phyloP scores from a whole-genome alignment of 2,113 vertebrate genomes.

The Pipa parva region DNA sequence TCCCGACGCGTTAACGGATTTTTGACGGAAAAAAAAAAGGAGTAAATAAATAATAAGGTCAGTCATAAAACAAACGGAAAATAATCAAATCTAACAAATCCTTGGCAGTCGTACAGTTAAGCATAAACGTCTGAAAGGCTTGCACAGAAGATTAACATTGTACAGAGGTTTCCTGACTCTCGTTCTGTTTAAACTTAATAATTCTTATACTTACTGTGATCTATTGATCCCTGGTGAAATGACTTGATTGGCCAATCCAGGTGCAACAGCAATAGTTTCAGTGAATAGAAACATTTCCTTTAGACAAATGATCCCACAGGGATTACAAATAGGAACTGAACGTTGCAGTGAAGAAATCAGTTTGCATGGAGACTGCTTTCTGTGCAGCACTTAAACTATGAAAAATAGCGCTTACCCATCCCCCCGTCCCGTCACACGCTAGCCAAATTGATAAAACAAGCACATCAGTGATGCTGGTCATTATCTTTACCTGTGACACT shows the following conservation, averaged over 20 bases:
- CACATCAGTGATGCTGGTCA: slow-evolving; percentile 88
- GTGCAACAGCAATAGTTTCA: slow-evolving; percentile 91
- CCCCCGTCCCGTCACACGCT: slow-evolving; percentile 89
- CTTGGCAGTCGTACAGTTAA: slow-evolving; percentile 70
- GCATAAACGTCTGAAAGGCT: slow-evolving; percentile 62
- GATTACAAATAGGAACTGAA: slow-evolving; percentile 91
- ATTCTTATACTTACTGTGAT: slow-evolving; percentile 82
- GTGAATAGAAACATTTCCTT: slow-evolving; percentile 98
- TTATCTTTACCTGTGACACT: slow-evolving; percentile 85
- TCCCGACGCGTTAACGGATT: slow-evolving; percentile 2
- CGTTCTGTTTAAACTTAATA: slow-evolving; percentile 70
- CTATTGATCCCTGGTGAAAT: slow-evolving; percentile 84
- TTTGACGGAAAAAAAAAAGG: neutral
- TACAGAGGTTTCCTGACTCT: slow-evolving; percentile 71
- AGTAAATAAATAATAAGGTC: too few relatives aligned
- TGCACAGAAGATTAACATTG: slow-evolving; percentile 75
- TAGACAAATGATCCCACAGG: slow-evolving; percentile 92
- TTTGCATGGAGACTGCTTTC: slow-evolving; percentile 76
- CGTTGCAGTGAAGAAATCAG: slow-evolving; percentile 80
- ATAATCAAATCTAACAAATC: slow-evolving; percentile 61
- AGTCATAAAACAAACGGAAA: slow-evolving; percentile 50
- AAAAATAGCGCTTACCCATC: slow-evolving; percentile 80
- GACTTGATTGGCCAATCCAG: slow-evolving; percentile 82
- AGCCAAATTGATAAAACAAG: slow-evolving; percentile 94
- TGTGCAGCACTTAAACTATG: slow-evolving; percentile 83